Evolutionary conservation across 1,140 invertebrate species (phyloP), one percentile per base, ranked within the genome.

Genomic region (Palaemon carinicauda): DNA sequence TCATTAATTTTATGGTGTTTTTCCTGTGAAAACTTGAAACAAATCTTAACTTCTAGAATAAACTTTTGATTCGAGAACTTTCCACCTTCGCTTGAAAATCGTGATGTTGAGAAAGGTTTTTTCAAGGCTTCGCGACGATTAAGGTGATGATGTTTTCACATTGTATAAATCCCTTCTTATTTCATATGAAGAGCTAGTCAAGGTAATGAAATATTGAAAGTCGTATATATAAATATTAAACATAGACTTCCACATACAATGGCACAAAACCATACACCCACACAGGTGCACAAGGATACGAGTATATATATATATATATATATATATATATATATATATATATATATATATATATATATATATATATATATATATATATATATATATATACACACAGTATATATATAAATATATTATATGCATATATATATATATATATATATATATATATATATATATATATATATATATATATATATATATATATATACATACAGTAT

Each of bases 261-360:
- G n/a, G 27, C 27, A 60, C 27, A 60, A 21, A 60, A 21, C n/a
- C 27, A 60, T 60, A 60, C 27, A 60, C 27, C n/a, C 27, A 60
- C 27, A 60, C 27, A 60, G n/a, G 27, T 60, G 27, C 27, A 60
- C 27, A 60, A 21, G 27, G n/a, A 60, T 60, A 60, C 27, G 27
- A 21, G 27, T 60, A 60, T 17, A 60, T 60, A 60, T 60, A 60
- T 60, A 60, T 60, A 60, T 60, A 60, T 60, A 60, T 60, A 60
- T 60, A 60, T 60, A 60, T 60, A 60, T 60, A 60, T 60, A 60
- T 60, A 60, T 60, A 60, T 60, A 60, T 60, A 60, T 60, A 60
- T 60, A 60, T 60, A 60, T 60, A 60, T 60, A 60, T 60, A 60
- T 60, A 60, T 60, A 60, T 60, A 60, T 17, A 60, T 17, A 60